Evolutionary conservation across 2,888 invertebrate genomes (phyloP).

Genomic region (Dynastes tityus): DNA sequence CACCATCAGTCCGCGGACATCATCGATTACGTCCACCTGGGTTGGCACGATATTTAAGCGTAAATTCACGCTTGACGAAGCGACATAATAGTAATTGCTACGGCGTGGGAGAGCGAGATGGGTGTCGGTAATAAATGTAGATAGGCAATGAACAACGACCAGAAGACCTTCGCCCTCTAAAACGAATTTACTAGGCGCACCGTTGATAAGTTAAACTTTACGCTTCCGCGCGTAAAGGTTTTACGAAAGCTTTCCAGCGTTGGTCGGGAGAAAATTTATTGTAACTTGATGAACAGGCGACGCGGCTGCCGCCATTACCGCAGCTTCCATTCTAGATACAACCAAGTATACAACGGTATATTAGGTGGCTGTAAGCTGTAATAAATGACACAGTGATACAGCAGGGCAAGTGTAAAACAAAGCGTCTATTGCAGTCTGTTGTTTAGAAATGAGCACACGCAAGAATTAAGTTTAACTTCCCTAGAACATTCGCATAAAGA

Average conservation of each 20-base stretch:
- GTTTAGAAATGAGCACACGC: too few species aligned
- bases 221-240: conserved; percentile 18
- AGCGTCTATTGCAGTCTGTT: too few species aligned
- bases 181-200: conserved; percentile 13
- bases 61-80: conserved; percentile 11
- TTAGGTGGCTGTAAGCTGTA: too few species aligned
- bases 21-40: conserved; percentile 21
- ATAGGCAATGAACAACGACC: not conserved
- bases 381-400: too few species aligned
- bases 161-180: conserved; percentile 8
- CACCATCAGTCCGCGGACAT: not conserved
- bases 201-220: conserved; percentile 21
- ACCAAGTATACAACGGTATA: too few species aligned
- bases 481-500: too few species aligned
- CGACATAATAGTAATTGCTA: conserved; percentile 12
- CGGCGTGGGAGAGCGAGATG: not conserved
- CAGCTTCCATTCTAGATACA: not conserved
- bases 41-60: conserved; percentile 22
- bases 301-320: not conserved
- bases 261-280: conserved; percentile 8
- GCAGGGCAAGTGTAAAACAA: too few species aligned
- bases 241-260: conserved; percentile 1
- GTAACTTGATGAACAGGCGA: conserved; percentile 23
- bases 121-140: too few species aligned
- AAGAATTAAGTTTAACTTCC: too few species aligned